Evolutionary conservation across 2,797 vertebrate genomes (phyloP), one percentile per base, ranked within the genome.

Genomic region (Pangasius mekongensis): DNA sequence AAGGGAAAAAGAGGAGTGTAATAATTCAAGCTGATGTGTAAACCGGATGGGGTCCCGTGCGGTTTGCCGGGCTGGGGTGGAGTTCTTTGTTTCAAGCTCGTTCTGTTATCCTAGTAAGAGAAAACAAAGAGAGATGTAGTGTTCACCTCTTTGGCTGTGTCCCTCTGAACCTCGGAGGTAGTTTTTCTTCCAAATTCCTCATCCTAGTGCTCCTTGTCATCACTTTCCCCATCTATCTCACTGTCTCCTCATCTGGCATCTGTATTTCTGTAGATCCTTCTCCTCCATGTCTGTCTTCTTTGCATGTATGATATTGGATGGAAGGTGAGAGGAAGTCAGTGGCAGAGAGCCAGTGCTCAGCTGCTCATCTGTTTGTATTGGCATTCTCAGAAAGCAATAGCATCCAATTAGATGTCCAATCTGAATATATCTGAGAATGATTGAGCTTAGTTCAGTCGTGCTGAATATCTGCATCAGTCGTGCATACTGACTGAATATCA

Each of bases 11-110:
- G 92, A 90, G 89, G 39, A 93, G 91, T 93, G 93, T 89, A 91
- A 89, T 93, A 92, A 93, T 94, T 91, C 90, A 93, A 94, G 91
- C 89, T 94, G 91, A 91, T 88, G 90, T 80, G 93, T 91, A 94
- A 92, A 94, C 89, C 86, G 91, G 90, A 91, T 91, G 78, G 89
- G 92, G 92, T 91, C 92, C 93, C 91, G 86, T 90, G 93, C 91
- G 93, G 91, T 87, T 91, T 91, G 80, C 56, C 36, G 86, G 64
- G 81, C 82, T 66, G 80, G 89, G 91, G 90, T 91, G 86, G 90
- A 91, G 92, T 90, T 92, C 90, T 90, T 92, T 92, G 92, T 91
- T 91, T 90, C 81, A 87, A 86, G 91, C 86, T 85, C 62, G 60
- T 91, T 92, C 66, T 87, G 88, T 89, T 91, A 83, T 67, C 73